These are phyloP conservation scores for Hydrolagus colliei DNA, from an alignment of 2,797 vertebrate species.

Conservation along the genomic window DNA sequence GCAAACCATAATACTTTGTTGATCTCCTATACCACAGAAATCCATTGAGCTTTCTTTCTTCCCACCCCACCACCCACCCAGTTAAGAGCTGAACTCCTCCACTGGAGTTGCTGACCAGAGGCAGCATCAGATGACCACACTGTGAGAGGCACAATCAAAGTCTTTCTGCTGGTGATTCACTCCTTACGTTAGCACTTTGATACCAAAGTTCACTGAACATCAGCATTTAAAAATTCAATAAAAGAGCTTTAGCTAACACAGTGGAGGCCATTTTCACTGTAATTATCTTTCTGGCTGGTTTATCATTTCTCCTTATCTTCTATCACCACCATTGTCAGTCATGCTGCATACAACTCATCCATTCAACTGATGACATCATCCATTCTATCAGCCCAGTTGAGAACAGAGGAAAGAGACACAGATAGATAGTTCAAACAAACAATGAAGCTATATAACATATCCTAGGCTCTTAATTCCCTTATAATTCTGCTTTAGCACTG, in stretches of 20 bases:
- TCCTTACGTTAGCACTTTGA: constrained; percentile 21
- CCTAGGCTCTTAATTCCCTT: constrained; percentile 26
- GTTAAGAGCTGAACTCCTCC: constrained; percentile 12
- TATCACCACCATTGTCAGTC: constrained; percentile 27
- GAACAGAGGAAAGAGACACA: neutral
- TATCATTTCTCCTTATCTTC: constrained; percentile 30
- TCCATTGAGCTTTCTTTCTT: too few relatives aligned
- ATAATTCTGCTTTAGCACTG: constrained; percentile 15
- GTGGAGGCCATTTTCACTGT: constrained; percentile 26
- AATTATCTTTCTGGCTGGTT: constrained; percentile 26
- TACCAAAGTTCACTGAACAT: constrained; percentile 24
- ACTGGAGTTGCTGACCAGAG: constrained; percentile 7
- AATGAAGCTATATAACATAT: constrained; percentile 19
- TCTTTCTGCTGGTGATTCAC: constrained; percentile 30
- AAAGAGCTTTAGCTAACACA: constrained; percentile 25
- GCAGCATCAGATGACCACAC: constrained; percentile 17
- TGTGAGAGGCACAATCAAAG: constrained; percentile 14
- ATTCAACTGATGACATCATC: constrained; percentile 22
- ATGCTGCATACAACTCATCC: constrained; percentile 13
- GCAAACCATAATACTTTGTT: too few relatives aligned
- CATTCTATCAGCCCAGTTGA: constrained; percentile 16
- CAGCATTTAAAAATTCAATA: constrained; percentile 21
- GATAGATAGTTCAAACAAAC: constrained; percentile 17
- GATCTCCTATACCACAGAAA: too few relatives aligned
- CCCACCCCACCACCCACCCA: too few relatives aligned